Base-by-base conservation (phyloP, 2,113 vertebrate species). In the Cariama cristata region DNA sequence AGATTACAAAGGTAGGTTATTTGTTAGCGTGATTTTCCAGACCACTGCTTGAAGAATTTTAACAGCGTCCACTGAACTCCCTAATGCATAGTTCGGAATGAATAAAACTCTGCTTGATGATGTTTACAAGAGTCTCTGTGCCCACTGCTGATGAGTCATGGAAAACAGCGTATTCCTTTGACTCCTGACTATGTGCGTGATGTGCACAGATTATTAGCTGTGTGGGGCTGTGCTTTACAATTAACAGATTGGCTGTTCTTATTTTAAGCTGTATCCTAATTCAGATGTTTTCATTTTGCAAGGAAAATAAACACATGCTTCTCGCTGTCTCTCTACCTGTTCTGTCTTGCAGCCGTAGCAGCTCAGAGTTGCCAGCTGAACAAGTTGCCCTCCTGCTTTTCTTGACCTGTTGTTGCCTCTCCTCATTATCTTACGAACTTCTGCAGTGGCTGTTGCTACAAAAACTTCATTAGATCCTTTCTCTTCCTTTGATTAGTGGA, bases 101-200 rank as follows among this genome's bases (percentile, higher is more conserved):
- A 97, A 95, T 97, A 96, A 96, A 98, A 96, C 86, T 92, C 81
- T 93, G 52, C 83, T 96, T 97, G 93, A 97, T 97, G 96, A 50
- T 97, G 81, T 95, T 95, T 97, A 90, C 93, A 94, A 82, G 90
- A 79, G 42, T 84, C 76, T 97, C 93, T 95, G 82, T 88, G 69
- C 93, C 77, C 77, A 45, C 10, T 93, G 90, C 93, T 79, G 95
- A 93, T 95, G 92, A 92, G 81, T 96, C 94, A 97, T 66, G 86
- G 81, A 82, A 93, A 88, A 62, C 40, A 66, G 77, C 12, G 0
- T 60, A 49, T 94, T 94, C 75, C 72, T 96, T 32, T 84, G 60
- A 62, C 32, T 88, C 62, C 94, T 93, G 88, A 60, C 66, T 82
- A 8, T 45, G 84, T 56, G 23, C 0, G 1, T 92, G 77, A 86